These are phyloP conservation scores for Rhagonycha lutea DNA, from an alignment of 2,888 invertebrate species.

Conservation along the genomic window DNA sequence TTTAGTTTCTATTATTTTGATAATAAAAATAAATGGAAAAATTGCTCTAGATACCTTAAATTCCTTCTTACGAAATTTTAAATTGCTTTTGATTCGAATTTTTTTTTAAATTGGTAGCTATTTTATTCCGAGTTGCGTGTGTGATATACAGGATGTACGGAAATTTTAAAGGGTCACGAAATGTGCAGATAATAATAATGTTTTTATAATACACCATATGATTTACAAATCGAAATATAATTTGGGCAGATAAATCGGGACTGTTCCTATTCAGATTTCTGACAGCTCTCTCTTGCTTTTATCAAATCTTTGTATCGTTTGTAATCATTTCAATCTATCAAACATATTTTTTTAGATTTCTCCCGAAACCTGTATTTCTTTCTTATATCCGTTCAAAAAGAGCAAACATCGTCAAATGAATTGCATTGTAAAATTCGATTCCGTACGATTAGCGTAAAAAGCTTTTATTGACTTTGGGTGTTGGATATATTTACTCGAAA, in stretches of 20 bases:
- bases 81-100: background rate
- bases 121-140: background rate
- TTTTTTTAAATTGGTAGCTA: background rate
- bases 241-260: background rate
- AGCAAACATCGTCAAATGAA: background rate
- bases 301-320: background rate
- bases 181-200: background rate
- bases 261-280: background rate
- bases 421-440: background rate
- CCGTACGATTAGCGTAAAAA: background rate
- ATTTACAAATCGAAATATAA: background rate
- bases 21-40: conserved; percentile 10
- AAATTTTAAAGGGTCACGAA: background rate
- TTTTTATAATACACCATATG: background rate
- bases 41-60: background rate
- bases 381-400: background rate
- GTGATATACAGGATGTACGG: background rate
- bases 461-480: background rate
- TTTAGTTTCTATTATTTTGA: background rate
- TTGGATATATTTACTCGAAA: background rate
- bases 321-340: background rate
- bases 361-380: background rate
- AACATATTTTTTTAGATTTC: background rate
- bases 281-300: background rate
- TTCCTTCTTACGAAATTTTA: background rate